Base-by-base conservation (phyloP, 2,888 invertebrate genomes). In the Venusia cambrica region DNA sequence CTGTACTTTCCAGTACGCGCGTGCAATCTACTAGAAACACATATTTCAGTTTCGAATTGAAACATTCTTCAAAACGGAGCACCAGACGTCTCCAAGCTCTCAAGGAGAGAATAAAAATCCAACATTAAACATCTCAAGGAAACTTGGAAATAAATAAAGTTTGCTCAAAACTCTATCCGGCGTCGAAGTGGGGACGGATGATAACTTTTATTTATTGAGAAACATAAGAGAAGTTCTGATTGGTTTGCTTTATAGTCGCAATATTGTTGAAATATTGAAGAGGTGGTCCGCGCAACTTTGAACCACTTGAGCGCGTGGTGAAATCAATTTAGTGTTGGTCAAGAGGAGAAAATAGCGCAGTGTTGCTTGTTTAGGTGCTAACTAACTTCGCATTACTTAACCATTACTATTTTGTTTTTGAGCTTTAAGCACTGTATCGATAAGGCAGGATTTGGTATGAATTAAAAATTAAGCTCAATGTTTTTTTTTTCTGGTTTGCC, bases 111-210 rank as follows among this genome's bases (percentile, higher is more conserved):
- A 73, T 71, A 77, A 75, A 74, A 73, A 72, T 71, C 63, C 57
- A 64, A 73, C 76, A 73, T 75, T 75, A 74, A 77, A 76, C 68
- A 76, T 75, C 73, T 73, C 69, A 68, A 42, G 48, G 48, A 52
- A 71, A 73, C 62, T 71, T 55, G 51, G 45, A 57, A 67, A 72
- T 73, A 75, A 76, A 76, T 72, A 76, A 75, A 72, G 63, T 71
- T 73, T 62, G 48, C 52, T 26, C 38, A 41, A 39, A 62, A 64
- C 63, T 69, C 50, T 43, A 52, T 48, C 57, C 53, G 38, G 45
- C 46, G 43, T 48, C 51, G 51, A 44, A 58, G 62, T 57, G 50
- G 38, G 43, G 44, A 45, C 45, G 46, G 46, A 41, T 42, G 40
- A 40, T 43, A 45, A 51, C 43, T 43, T 34, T 38, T 45, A 38